A percentile compares a stretch with the other conserved stretches of the same genome.
phyloP scores from a whole-genome alignment of 2,888 invertebrate genomes.

The Acanthosepion pharaonis region DNA sequence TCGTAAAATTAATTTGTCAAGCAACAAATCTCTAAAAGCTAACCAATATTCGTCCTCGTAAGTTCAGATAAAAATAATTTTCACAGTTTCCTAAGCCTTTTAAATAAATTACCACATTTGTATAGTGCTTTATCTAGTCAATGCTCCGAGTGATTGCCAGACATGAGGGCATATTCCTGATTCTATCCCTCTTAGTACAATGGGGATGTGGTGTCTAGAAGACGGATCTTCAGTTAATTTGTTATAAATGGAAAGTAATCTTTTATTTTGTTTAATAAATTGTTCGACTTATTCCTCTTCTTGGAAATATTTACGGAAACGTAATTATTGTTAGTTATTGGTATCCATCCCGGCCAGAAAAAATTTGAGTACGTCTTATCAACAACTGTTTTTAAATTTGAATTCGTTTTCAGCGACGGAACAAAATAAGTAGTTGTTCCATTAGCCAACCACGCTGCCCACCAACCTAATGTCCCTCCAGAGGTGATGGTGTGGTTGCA shows the following conservation, averaged over 20 bases:
- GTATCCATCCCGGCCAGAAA: neutral
- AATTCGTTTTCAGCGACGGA: neutral
- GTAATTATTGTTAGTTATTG: neutral
- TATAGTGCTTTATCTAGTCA: too few species aligned
- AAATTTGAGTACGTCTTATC: neutral
- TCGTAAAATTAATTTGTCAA: too few species aligned
- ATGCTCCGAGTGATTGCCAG: too few species aligned
- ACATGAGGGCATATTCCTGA: too few species aligned
- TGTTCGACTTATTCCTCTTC: neutral
- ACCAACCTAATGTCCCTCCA: neutral
- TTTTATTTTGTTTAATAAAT: neutral
- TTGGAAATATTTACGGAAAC: neutral
- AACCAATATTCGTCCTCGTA: too few species aligned
- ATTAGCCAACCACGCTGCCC: neutral
- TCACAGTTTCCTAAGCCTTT: too few species aligned
- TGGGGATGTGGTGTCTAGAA: neutral
- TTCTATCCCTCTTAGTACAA: neutral
- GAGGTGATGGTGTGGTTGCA: neutral
- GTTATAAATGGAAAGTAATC: neutral
- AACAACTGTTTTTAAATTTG: neutral
- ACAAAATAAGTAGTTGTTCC: neutral
- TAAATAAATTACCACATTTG: too few species aligned
- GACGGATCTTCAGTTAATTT: neutral
- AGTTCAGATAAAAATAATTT: too few species aligned
- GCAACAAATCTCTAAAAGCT: too few species aligned